Evolutionary conservation across 1,140 invertebrate genomes (phyloP).

Genomic region (Drosophila malerkotliana): DNA sequence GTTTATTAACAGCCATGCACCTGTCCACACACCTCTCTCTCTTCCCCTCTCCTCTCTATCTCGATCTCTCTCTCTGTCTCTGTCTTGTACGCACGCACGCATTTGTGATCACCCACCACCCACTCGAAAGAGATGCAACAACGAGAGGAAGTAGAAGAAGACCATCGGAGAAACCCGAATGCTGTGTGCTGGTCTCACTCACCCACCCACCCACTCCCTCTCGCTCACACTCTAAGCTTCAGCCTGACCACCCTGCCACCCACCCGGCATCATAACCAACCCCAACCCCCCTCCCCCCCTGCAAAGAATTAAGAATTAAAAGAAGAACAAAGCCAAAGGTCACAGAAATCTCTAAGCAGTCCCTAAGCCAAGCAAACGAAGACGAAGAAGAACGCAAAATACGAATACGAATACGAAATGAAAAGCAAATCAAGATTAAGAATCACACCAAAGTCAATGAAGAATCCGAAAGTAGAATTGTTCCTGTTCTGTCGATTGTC

Average conservation of each 20-base stretch:
- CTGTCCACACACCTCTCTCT: slow-evolving; percentile 26
- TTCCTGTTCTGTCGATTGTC: slow-evolving; percentile 84
- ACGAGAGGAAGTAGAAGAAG: slow-evolving; percentile 12
- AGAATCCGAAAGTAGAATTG: slow-evolving; percentile 76
- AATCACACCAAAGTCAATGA: neutral
- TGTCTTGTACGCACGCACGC: slow-evolving; percentile 19
- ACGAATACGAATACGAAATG: slow-evolving; percentile 1
- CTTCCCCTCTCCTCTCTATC: slow-evolving; percentile 4
- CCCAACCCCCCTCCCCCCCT: neutral
- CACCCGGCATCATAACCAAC: slow-evolving; percentile 2
- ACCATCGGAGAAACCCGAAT: slow-evolving; percentile 9
- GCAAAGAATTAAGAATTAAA: slow-evolving; percentile 13
- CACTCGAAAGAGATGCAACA: slow-evolving; percentile 2
- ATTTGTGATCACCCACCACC: slow-evolving; percentile 25
- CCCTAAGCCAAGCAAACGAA: slow-evolving; percentile 25
- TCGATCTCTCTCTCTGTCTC: slow-evolving; percentile 5
- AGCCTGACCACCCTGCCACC: neutral
- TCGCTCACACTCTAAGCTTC: slow-evolving; percentile 11
- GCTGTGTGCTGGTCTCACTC: slow-evolving; percentile 15
- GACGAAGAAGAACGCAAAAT: slow-evolving; percentile 28
- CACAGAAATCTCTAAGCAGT: slow-evolving; percentile 45
- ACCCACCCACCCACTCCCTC: slow-evolving; percentile 1
- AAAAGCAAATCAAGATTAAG: slow-evolving; percentile 18
- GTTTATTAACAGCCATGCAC: slow-evolving; percentile 49
- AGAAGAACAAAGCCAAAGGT: slow-evolving; percentile 33